phyloP scores from a whole-genome alignment of 2,888 invertebrate species.

The Scaeva pyrastri region DNA sequence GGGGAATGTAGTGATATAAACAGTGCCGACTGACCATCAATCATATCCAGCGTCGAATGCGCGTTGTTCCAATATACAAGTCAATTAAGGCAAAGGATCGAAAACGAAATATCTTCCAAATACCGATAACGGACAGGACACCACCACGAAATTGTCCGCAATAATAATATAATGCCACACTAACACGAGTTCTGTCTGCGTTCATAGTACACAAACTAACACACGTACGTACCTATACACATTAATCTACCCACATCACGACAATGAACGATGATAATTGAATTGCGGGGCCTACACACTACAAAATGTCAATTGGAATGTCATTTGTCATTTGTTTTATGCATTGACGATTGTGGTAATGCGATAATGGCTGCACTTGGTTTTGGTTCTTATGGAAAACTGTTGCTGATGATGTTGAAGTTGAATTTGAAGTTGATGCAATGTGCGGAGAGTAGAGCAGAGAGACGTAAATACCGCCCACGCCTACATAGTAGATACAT shows the following conservation, averaged over 20 bases:
- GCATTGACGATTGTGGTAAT: slow-evolving; percentile 73
- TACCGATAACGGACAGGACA: slow-evolving; percentile 75
- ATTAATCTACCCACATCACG: slow-evolving; percentile 50
- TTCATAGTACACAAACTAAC: too few species aligned
- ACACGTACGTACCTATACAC: background rate
- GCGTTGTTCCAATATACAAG: slow-evolving; percentile 76
- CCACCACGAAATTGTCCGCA: slow-evolving; percentile 66
- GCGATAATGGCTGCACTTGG: slow-evolving; percentile 75
- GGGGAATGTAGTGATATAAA: slow-evolving; percentile 74
- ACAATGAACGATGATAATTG: slow-evolving; percentile 76
- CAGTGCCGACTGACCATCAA: slow-evolving; percentile 76
- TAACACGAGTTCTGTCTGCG: background rate
- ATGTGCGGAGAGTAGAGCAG: background rate
- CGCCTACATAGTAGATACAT: too few species aligned
- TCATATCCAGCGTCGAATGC: slow-evolving; percentile 75
- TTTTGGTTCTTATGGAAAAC: slow-evolving; percentile 71
- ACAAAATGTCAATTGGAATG: slow-evolving; percentile 75
- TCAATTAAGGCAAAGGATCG: slow-evolving; percentile 76
- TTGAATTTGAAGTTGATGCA: slow-evolving; percentile 32
- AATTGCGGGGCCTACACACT: slow-evolving; percentile 75
- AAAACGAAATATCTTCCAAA: slow-evolving; percentile 73
- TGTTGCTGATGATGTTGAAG: slow-evolving; percentile 11
- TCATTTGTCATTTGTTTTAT: slow-evolving; percentile 76
- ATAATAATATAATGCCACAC: slow-evolving; percentile 2
- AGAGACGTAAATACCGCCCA: background rate